These are phyloP conservation scores for Papilio elwesi DNA, from an alignment of 2,888 invertebrate genomes.

Conservation along the genomic window DNA sequence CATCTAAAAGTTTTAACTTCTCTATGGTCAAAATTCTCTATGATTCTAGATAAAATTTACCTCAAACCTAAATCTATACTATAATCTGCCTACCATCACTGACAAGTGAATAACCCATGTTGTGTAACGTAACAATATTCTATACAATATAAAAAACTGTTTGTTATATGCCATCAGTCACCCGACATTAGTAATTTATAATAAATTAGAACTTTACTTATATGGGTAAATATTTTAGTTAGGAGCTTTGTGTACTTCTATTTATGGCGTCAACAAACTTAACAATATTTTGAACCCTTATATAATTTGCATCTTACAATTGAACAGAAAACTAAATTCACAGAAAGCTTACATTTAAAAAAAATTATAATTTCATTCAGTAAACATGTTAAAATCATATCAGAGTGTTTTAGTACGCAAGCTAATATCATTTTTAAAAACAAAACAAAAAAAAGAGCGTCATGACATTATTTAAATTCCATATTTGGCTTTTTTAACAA, in stretches of 20 bases:
- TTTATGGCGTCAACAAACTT: slow-evolving; percentile 43
- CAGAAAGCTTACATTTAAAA: slow-evolving; percentile 17
- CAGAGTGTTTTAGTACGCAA: background rate
- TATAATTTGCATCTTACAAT: slow-evolving; percentile 25
- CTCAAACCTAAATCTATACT: slow-evolving; percentile 47
- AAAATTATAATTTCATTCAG: background rate
- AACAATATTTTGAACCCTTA: slow-evolving; percentile 42
- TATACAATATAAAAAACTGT: slow-evolving; percentile 39
- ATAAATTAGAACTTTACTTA: slow-evolving; percentile 35
- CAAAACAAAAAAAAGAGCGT: slow-evolving; percentile 41
- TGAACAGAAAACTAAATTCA: slow-evolving; percentile 23
- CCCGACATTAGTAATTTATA: slow-evolving; percentile 24
- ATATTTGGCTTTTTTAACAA: slow-evolving; percentile 3
- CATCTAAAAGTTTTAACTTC: slow-evolving; percentile 58
- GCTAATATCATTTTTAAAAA: slow-evolving; percentile 43
- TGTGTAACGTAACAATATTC: slow-evolving; percentile 38
- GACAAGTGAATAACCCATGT: background rate
- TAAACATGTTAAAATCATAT: too few relatives aligned
- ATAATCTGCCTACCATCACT: slow-evolving; percentile 43
- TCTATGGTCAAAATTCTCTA: slow-evolving; percentile 47
- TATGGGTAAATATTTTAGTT: slow-evolving; percentile 28
- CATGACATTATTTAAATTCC: background rate
- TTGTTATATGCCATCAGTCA: slow-evolving; percentile 31
- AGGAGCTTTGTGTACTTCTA: slow-evolving; percentile 41
- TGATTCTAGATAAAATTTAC: slow-evolving; percentile 62